These are phyloP conservation scores for Calameuta idolon DNA, from an alignment of 2,888 invertebrate species.

Conservation along the genomic window DNA sequence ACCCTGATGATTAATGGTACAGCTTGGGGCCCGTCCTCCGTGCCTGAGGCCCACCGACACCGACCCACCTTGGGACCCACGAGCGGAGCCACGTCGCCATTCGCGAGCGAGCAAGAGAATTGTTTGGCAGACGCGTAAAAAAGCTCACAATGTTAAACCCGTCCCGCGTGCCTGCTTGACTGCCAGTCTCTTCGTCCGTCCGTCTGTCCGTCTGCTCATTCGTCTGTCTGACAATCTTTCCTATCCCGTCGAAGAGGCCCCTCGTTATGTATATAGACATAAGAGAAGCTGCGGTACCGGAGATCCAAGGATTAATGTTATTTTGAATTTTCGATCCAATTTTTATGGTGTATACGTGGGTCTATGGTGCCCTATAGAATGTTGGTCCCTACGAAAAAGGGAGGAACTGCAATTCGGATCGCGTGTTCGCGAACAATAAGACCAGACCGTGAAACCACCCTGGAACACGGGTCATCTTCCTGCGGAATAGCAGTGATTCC, in stretches of 20 bases:
- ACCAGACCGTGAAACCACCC: slow-evolving; percentile 45
- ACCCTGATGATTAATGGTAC: slow-evolving; percentile 65
- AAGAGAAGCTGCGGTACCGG: neutral
- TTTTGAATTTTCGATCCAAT: neutral
- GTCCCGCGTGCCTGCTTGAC: slow-evolving; percentile 25
- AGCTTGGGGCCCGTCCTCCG: slow-evolving; percentile 28
- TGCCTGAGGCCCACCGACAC: slow-evolving; percentile 4
- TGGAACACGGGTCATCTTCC: slow-evolving; percentile 30
- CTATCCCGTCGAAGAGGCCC: neutral
- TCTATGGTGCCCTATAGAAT: neutral
- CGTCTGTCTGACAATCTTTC: neutral
- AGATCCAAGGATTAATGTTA: neutral
- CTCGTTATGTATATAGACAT: neutral
- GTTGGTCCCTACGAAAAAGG: neutral
- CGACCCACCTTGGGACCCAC: neutral
- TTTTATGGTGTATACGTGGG: neutral
- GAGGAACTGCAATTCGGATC: slow-evolving; percentile 35
- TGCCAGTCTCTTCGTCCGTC: slow-evolving; percentile 2
- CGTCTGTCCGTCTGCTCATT: slow-evolving; percentile 1
- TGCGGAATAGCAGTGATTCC: slow-evolving; percentile 63
- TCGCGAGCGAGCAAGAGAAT: slow-evolving; percentile 37
- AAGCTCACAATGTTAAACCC: slow-evolving; percentile 53
- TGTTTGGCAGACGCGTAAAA: slow-evolving; percentile 61
- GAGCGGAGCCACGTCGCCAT: slow-evolving; percentile 28
- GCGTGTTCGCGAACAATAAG: slow-evolving; percentile 64